These are phyloP conservation scores for Liparis tanakae DNA, from an alignment of 2,797 vertebrate genomes.

Conservation along the genomic window DNA sequence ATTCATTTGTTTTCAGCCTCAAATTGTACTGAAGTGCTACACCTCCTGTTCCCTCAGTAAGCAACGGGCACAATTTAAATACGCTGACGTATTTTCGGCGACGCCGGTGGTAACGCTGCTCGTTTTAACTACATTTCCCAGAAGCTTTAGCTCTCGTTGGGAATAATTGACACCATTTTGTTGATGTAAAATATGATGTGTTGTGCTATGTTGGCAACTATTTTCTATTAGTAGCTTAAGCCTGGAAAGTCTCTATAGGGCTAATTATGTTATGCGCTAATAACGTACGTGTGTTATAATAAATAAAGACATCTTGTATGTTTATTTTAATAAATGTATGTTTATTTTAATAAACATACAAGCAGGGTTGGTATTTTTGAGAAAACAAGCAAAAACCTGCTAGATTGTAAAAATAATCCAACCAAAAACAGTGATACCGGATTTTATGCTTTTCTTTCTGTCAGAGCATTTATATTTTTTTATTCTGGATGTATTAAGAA, in stretches of 20 bases:
- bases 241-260: not conserved
- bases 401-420: not conserved
- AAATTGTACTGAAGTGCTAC: constrained; percentile 1
- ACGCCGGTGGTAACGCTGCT: too few species aligned
- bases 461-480: too few species aligned
- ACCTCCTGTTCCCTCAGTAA: not conserved
- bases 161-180: not conserved
- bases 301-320: not conserved
- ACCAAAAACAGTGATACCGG: not conserved
- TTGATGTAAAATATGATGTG: not conserved
- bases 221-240: not conserved
- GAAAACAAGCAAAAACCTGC: too few species aligned
- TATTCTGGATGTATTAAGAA: not conserved
- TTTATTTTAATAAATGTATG: too few species aligned
- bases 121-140: not conserved
- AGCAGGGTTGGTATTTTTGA: not conserved
- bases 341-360: too few species aligned
- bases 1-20: not conserved
- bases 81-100: not conserved
- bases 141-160: not conserved
- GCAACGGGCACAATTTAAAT: not conserved
- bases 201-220: not conserved
- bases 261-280: not conserved
- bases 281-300: not conserved
- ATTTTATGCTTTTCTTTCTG: too few species aligned